Conservation (phyloP, 1,140 invertebrate genomes). For the Hermetia illucens region DNA sequence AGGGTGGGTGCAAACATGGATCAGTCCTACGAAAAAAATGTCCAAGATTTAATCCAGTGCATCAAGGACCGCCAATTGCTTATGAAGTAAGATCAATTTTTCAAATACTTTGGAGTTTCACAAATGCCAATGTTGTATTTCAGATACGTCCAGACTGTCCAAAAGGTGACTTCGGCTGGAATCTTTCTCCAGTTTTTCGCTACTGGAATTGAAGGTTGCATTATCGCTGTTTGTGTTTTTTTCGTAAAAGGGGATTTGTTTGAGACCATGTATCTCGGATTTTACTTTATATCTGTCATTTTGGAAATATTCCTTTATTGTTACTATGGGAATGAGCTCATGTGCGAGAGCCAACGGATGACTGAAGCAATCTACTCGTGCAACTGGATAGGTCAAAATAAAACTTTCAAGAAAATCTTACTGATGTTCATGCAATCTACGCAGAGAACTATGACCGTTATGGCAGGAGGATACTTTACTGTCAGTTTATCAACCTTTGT, state of each 20-base stretch:
- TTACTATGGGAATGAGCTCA: constrained; percentile 19
- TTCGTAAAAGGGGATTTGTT: constrained; percentile 12
- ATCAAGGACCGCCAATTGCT: no score
- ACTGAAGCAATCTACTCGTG: constrained; percentile 19
- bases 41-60: no score
- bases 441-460: no score
- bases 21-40: no score
- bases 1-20: no score
- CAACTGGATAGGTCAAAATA: constrained; percentile 15
- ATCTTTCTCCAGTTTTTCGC: constrained; percentile 20
- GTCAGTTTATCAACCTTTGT: no score
- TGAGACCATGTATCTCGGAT: constrained; percentile 14
- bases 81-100: no score
- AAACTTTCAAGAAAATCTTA: constrained; percentile 17
- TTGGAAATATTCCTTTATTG: constrained; percentile 21
- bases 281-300: constrained; percentile 14
- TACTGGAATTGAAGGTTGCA: constrained; percentile 16
- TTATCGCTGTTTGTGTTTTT: constrained; percentile 11
- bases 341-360: constrained; percentile 13
- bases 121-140: no score
- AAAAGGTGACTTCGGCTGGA: no score
- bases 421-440: constrained; percentile 20
- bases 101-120: no score
- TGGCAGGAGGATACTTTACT: no score
- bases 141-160: no score